A percentile compares a stretch with the other conserved stretches of the same genome.
These are phyloP conservation scores for Tanypteryx hageni DNA, from an alignment of 2,888 invertebrate species.

Conservation along the genomic window DNA sequence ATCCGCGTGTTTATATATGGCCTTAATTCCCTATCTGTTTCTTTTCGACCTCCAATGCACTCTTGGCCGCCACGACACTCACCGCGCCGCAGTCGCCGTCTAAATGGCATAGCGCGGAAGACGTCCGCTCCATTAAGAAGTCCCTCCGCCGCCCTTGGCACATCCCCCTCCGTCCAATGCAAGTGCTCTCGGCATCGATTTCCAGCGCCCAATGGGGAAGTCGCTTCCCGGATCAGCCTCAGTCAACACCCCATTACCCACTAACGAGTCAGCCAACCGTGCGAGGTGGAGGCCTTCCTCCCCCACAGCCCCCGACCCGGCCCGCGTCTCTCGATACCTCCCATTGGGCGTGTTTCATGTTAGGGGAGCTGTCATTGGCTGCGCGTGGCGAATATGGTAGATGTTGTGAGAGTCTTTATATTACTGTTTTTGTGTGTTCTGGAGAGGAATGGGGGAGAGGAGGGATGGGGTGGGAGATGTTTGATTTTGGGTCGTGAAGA, in stretches of 20 bases:
- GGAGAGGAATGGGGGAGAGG: background rate
- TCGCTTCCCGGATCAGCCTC: conserved; percentile 30
- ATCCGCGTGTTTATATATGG: too few relatives aligned
- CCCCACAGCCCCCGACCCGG: background rate
- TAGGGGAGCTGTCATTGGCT: conserved; percentile 35
- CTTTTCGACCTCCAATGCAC: too few relatives aligned
- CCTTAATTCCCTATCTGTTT: too few relatives aligned
- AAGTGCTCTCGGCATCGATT: conserved; percentile 52
- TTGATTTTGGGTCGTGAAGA: conserved; percentile 46
- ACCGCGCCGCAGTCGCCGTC: background rate
- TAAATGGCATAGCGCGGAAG: background rate
- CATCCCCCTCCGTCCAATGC: conserved; percentile 39
- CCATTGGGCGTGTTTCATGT: background rate
- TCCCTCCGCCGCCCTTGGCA: background rate
- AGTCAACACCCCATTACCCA: conserved; percentile 60
- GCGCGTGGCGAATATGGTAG: conserved; percentile 54
- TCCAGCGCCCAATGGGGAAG: conserved; percentile 48
- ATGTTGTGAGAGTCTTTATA: conserved; percentile 48
- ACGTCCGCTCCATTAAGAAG: conserved; percentile 28
- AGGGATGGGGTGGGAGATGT: background rate
- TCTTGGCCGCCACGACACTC: background rate
- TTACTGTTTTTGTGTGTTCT: conserved; percentile 56
- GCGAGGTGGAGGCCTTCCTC: conserved; percentile 24
- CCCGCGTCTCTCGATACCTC: background rate
- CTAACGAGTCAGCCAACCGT: conserved; percentile 65